Conservation (phyloP, 2,888 invertebrate genomes). For the Rhamphomyia laevipes region DNA sequence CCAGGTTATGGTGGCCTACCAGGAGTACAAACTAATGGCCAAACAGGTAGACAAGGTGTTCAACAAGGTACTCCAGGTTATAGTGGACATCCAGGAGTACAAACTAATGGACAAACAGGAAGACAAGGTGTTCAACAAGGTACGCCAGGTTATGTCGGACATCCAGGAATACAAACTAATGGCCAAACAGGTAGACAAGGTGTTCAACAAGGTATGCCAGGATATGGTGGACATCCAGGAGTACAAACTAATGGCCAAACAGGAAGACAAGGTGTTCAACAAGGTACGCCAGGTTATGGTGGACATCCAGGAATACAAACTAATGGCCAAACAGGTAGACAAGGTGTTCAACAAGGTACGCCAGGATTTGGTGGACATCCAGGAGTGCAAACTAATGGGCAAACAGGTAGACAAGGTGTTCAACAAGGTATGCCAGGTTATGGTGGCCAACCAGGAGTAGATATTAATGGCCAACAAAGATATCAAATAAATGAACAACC, state of each 20-base stretch:
- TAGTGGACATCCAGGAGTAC: neutral
- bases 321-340: neutral
- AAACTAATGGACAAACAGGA: neutral
- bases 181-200: slow-evolving; percentile 1
- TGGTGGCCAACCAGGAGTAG: neutral
- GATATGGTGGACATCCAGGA: neutral
- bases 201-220: neutral
- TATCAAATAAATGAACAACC: neutral
- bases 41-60: neutral
- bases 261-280: neutral
- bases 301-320: neutral
- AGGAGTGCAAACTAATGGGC: neutral
- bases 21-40: neutral
- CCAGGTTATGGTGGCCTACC: neutral
- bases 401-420: neutral
- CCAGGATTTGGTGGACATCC: neutral
- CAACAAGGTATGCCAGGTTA: neutral
- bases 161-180: neutral
- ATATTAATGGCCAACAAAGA: neutral
- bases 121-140: neutral
- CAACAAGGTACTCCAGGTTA: neutral
- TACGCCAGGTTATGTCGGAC: neutral
- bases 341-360: neutral
- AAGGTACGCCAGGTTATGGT: neutral
- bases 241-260: neutral